phyloP scores from a whole-genome alignment of 2,797 vertebrate genomes.

The Sardinella longiceps region DNA sequence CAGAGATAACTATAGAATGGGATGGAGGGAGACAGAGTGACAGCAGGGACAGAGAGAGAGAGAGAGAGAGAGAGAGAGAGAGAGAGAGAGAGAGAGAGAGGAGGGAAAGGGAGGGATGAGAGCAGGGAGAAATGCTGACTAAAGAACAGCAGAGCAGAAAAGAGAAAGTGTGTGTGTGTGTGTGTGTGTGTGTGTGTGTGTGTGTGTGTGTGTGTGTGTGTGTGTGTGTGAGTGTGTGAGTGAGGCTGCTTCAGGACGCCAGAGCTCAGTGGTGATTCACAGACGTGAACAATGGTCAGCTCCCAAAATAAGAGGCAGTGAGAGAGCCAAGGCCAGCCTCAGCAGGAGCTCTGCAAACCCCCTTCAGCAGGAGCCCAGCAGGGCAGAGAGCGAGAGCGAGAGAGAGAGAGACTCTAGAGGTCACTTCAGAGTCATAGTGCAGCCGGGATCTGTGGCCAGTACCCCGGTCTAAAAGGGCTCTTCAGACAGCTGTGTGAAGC shows the following conservation, averaged over 20 bases:
- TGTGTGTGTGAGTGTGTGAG: not conserved
- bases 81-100: not conserved
- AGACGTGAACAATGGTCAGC: not conserved
- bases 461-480: not conserved
- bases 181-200: not conserved
- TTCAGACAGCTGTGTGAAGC: too few relatives aligned
- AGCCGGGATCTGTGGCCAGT: not conserved
- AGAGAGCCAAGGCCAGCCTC: not conserved
- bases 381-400: too few relatives aligned
- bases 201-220: not conserved
- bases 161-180: not conserved
- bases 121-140: conserved; percentile 11
- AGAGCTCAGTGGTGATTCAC: conserved; percentile 6
- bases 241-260: not conserved
- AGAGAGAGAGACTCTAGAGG: not conserved
- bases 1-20: conserved; percentile 1
- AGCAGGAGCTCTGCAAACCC: not conserved
- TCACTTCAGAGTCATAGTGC: not conserved
- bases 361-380: not conserved
- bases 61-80: too few relatives aligned
- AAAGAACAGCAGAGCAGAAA: conserved; percentile 1
- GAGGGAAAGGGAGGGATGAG: not conserved
- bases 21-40: conserved; percentile 13
- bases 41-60: not conserved
- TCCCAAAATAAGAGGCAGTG: not conserved